A percentile compares a stretch with the other conserved stretches of the same genome.
These are phyloP conservation scores for Corythornis leucogaster DNA, from an alignment of 2,797 vertebrate genomes.

Conservation along the genomic window DNA sequence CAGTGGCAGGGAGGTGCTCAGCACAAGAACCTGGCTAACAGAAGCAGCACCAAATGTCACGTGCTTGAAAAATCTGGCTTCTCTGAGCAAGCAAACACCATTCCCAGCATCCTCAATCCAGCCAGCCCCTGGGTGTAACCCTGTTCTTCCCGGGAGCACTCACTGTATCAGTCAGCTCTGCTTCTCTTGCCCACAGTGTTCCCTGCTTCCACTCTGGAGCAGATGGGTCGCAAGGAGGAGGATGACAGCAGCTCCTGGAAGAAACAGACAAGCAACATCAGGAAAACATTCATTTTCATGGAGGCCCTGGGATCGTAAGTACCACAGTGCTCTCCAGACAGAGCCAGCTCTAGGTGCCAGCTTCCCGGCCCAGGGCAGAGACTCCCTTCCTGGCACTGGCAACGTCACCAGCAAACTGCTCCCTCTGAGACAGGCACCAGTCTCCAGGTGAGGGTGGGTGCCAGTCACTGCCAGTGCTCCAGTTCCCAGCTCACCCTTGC, in stretches of 20 bases:
- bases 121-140: background rate
- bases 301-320: slow-evolving; percentile 95
- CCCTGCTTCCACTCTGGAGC: slow-evolving; percentile 83
- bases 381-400: background rate
- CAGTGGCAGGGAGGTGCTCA: background rate
- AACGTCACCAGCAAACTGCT: accelerated
- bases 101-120: background rate
- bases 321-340: background rate
- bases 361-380: background rate
- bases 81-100: background rate
- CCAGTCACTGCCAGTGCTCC: background rate
- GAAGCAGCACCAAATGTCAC: background rate
- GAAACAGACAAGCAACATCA: slow-evolving; percentile 91
- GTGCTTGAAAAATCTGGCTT: background rate
- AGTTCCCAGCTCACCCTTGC: accelerated
- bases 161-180: accelerated
- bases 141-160: background rate
- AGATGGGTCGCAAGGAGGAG: slow-evolving; percentile 89
- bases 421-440: background rate
- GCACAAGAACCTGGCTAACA: background rate
- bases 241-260: slow-evolving; percentile 87
- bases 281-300: slow-evolving; percentile 91
- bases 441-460: accelerated
- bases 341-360: background rate
- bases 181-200: slow-evolving; percentile 69